phyloP scores from a whole-genome alignment of 1,140 invertebrate species.

The Ceratitis capitata region DNA sequence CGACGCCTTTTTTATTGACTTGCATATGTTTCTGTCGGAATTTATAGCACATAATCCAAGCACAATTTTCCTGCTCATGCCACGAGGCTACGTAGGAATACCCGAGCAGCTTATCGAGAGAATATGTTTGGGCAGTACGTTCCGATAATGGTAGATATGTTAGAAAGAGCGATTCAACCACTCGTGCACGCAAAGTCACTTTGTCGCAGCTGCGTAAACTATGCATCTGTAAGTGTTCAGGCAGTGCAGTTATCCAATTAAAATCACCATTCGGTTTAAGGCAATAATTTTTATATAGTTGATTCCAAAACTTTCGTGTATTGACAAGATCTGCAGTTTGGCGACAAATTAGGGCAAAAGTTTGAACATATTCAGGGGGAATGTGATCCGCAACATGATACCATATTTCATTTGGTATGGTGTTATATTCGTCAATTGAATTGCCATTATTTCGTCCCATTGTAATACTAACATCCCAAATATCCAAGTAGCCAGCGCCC shows the following conservation, averaged over 20 bases:
- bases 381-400: slow-evolving; percentile 56
- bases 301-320: slow-evolving; percentile 54
- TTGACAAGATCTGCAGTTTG: slow-evolving; percentile 50
- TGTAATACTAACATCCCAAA: not conserved
- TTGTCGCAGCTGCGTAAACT: slow-evolving; percentile 50
- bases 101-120: slow-evolving; percentile 51
- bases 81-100: slow-evolving; percentile 51
- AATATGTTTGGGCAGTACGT: slow-evolving; percentile 50
- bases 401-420: slow-evolving; percentile 54
- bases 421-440: not conserved
- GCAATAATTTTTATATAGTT: slow-evolving; percentile 53
- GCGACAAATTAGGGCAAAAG: slow-evolving; percentile 56
- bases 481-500: not conserved
- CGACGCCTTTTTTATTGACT: not conserved
- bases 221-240: slow-evolving; percentile 51
- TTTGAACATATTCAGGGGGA: slow-evolving; percentile 57
- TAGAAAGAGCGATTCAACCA: slow-evolving; percentile 51
- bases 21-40: slow-evolving; percentile 44
- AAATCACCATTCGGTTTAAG: slow-evolving; percentile 5
- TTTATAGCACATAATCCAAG: slow-evolving; percentile 57
- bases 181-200: slow-evolving; percentile 45
- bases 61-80: slow-evolving; percentile 48
- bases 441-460: not conserved
- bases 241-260: slow-evolving; percentile 52
- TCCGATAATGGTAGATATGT: slow-evolving; percentile 51